Conservation (phyloP, 2,888 invertebrate species). For the Dicranocentrus wangi region DNA sequence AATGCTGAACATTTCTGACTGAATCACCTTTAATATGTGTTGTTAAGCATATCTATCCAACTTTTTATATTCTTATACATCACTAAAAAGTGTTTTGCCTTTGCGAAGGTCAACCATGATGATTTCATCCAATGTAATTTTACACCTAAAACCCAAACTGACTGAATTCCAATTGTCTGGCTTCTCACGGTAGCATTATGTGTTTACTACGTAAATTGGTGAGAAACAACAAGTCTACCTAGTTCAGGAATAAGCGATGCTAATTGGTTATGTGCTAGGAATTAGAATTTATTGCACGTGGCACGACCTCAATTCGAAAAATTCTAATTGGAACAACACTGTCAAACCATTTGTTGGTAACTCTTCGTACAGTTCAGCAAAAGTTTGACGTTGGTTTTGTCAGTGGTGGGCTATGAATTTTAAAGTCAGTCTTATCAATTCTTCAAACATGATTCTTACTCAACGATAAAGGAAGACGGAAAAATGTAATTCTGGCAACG, state of each 20-base stretch:
- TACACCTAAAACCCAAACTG: not conserved
- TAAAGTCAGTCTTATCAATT: too few species aligned
- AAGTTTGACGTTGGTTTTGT: too few species aligned
- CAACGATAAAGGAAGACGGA: too few species aligned
- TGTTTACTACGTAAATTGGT: not conserved
- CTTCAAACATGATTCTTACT: too few species aligned
- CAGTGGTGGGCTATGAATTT: too few species aligned
- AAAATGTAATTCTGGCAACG: not conserved
- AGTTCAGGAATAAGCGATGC: not conserved
- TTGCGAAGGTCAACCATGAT: conserved; percentile 49
- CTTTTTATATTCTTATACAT: too few species aligned
- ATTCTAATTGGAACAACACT: not conserved
- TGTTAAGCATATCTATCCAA: conserved; percentile 6
- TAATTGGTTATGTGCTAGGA: conserved; percentile 46
- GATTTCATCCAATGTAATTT: conserved; percentile 40
- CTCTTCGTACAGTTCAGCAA: too few species aligned
- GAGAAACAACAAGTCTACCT: not conserved
- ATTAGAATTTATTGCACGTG: conserved; percentile 22
- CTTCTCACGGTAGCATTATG: not conserved
- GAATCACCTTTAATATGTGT: conserved; percentile 1
- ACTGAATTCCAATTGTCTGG: not conserved
- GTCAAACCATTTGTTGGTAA: not conserved
- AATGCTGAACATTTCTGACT: not conserved
- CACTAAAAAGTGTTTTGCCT: conserved; percentile 10
- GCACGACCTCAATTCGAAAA: not conserved